These are phyloP conservation scores for Tipula helvola DNA, from an alignment of 2,888 invertebrate genomes.

Conservation along the genomic window DNA sequence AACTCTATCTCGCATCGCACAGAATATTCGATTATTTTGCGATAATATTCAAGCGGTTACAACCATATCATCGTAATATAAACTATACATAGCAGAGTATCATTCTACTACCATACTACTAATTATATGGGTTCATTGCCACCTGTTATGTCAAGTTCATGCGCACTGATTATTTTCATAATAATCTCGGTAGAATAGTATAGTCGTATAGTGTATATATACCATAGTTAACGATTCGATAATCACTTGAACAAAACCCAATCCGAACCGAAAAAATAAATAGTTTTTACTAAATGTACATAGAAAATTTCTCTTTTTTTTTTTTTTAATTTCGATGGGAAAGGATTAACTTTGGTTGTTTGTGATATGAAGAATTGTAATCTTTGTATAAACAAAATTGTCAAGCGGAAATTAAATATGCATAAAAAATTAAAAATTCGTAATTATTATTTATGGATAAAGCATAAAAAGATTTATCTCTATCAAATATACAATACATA, in stretches of 20 bases:
- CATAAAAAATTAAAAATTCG: not conserved
- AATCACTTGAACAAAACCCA: not conserved
- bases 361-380: not conserved
- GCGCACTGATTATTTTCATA: not conserved
- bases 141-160: not conserved
- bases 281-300: not conserved
- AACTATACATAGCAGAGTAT: not conserved
- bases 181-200: not conserved
- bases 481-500: not conserved
- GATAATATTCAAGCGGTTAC: not conserved
- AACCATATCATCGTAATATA: not conserved
- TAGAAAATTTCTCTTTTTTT: not conserved
- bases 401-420: not conserved
- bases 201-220: not conserved
- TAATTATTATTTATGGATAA: not conserved
- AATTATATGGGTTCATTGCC: not conserved
- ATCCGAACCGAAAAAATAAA: not conserved
- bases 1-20: not conserved
- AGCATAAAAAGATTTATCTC: not conserved
- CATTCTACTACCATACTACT: not conserved
- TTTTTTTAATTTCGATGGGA: not conserved
- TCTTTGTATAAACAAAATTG: not conserved
- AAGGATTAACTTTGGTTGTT: not conserved
- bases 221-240: not conserved
- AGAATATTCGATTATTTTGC: not conserved